These are phyloP conservation scores for Hyphantria cunea DNA, from an alignment of 1,140 invertebrate species.

Conservation along the genomic window DNA sequence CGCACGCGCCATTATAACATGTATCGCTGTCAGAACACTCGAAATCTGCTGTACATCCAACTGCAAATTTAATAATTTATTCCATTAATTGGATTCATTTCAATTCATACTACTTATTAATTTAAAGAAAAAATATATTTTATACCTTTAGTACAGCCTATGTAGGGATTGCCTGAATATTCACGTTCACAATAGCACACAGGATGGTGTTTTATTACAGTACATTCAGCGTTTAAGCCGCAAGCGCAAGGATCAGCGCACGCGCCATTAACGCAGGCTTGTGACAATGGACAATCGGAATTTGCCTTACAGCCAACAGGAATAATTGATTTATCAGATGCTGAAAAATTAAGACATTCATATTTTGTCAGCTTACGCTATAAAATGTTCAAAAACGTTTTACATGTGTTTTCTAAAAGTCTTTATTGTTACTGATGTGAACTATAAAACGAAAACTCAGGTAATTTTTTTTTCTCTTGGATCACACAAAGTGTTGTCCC, in stretches of 20 bases:
- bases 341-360: slow-evolving; percentile 62
- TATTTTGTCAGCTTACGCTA: not conserved
- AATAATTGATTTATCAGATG: slow-evolving; percentile 75
- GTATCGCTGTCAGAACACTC: slow-evolving; percentile 90
- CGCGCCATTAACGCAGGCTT: slow-evolving; percentile 89
- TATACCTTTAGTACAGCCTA: slow-evolving; percentile 88
- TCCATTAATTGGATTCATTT: slow-evolving; percentile 8
- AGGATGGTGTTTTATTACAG: slow-evolving; percentile 90
- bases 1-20: slow-evolving; percentile 91
- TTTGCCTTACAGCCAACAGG: slow-evolving; percentile 89
- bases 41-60: slow-evolving; percentile 90
- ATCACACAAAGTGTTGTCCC: too few species aligned
- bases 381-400: not conserved
- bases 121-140: slow-evolving; percentile 18
- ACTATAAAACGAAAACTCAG: too few species aligned
- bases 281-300: slow-evolving; percentile 89
- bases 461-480: too few species aligned
- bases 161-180: slow-evolving; percentile 92
- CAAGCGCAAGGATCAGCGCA: slow-evolving; percentile 94
- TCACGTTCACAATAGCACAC: slow-evolving; percentile 90
- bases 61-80: slow-evolving; percentile 70
- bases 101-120: not conserved
- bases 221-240: slow-evolving; percentile 90
- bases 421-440: too few species aligned
- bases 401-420: too few species aligned